A percentile compares a stretch with the other conserved stretches of the same genome.
Evolutionary conservation across 2,113 vertebrate genomes (phyloP).

Genomic region (Microcebus tavaratra): DNA sequence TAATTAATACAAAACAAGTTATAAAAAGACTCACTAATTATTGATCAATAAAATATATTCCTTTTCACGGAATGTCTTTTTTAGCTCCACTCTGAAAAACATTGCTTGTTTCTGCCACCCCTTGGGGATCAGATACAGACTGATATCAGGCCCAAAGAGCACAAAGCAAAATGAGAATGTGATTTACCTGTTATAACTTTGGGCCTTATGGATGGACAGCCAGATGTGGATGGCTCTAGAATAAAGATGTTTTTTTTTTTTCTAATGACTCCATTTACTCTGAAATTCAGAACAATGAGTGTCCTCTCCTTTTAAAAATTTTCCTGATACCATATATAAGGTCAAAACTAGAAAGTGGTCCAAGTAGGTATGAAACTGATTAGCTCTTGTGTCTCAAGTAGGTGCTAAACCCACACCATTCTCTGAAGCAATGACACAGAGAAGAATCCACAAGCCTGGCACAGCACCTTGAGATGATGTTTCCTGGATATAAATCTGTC

Average conservation of each 20-base stretch:
- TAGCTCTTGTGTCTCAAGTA: neutral
- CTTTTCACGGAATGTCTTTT: neutral
- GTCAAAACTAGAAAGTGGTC: neutral
- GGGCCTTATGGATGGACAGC: neutral
- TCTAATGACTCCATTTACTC: neutral
- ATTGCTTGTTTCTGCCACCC: neutral
- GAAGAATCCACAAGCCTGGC: neutral
- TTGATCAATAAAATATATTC: conserved; percentile 44
- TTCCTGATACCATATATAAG: neutral
- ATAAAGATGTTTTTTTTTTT: neutral
- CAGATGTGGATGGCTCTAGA: neutral
- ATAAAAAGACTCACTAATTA: conserved; percentile 42
- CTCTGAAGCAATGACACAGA: neutral
- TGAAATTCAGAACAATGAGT: neutral
- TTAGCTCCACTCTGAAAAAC: conserved; percentile 29
- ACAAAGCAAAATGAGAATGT: neutral
- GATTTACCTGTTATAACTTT: neutral
- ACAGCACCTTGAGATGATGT: neutral
- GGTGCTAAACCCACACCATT: neutral
- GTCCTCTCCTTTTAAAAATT: neutral
- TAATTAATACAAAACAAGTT: conserved; percentile 24
- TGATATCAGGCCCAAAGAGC: neutral
- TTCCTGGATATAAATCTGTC: neutral
- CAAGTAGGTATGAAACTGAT: neutral
- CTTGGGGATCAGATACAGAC: neutral